Base-by-base conservation (phyloP, 2,113 vertebrate species). In the Myxocyprinus asiaticus region DNA sequence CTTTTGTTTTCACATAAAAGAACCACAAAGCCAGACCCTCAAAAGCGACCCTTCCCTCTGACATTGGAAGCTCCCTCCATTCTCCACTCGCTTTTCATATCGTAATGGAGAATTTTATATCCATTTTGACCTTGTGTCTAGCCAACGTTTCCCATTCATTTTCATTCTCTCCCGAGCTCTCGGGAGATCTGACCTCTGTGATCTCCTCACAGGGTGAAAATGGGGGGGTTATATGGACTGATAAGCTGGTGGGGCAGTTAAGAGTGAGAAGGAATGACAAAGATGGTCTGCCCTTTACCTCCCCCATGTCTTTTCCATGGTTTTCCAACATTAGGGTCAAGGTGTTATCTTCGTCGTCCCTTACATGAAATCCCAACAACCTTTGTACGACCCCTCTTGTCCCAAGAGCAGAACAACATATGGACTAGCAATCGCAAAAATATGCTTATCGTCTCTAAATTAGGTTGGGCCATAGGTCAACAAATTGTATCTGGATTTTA, bases 21-120 rank as follows among this genome's bases (percentile, higher is more conserved):
- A 71, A 73, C 11, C 63, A 67, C 33, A 73, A 61, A 76, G 72
- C 50, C 8, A 12, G 14, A 22, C 58, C 42, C 67, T 79, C 59
- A 64, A 72, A 71, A 78, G 76, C 68, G 4, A 77, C 70, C 58
- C 1, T 33, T 4, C 44, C 55, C 45, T 76, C 55, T 55, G 61
- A 67, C 77, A 67, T 50, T 4, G 47, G 17, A 73, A 58, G 63
- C 69, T 1, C 43, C 47, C 70, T 74, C 59, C 42, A 51, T 77
- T 68, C 76, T 69, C 69, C 69, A 71, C 65, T 69, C 67, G 75
- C 81, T 79, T 85, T 85, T 81, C 75, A 74, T 78, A 75, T 78
- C 68, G 53, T 85, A 80, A 85, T 83, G 59, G 47, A 70, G 78
- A 68, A 73, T 85, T 77, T 70, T 75, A 72, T 64, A 62, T 69